Conservation (phyloP, 1,140 invertebrate species). For the Elymnias hypermnestra region DNA sequence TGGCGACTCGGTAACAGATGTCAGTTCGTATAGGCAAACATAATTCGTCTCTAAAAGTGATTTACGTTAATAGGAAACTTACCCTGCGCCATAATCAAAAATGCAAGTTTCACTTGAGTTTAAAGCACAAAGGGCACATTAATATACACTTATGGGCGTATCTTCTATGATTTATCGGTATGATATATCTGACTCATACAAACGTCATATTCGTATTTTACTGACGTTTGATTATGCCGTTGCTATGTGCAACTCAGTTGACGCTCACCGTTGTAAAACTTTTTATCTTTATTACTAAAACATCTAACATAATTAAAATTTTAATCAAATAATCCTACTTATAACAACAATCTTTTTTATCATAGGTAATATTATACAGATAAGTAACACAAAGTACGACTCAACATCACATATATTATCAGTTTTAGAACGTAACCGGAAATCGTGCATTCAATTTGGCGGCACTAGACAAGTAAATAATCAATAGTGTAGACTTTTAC, state of each 20-base stretch:
- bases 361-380: background rate
- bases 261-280: background rate
- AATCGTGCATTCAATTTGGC: conserved; percentile 20
- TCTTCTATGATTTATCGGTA: too few relatives aligned
- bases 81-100: conserved; percentile 54
- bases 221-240: conserved; percentile 6
- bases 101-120: background rate
- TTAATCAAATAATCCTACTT: too few relatives aligned
- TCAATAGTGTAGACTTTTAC: conserved; percentile 22
- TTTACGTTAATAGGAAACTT: conserved; percentile 31
- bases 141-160: conserved; percentile 5
- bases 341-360: background rate
- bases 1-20: conserved; percentile 59
- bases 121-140: conserved; percentile 3
- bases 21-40: conserved; percentile 28
- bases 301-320: background rate
- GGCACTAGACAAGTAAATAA: conserved; percentile 24
- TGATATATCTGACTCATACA: conserved; percentile 30
- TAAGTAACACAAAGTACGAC: background rate
- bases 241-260: background rate
- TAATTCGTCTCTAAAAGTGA: conserved; percentile 10
- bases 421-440: conserved; percentile 24
- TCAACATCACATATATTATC: too few relatives aligned
- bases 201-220: conserved; percentile 8
- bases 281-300: background rate